Conservation (phyloP, 1,140 invertebrate genomes). For the Cherax quadricarinatus region DNA sequence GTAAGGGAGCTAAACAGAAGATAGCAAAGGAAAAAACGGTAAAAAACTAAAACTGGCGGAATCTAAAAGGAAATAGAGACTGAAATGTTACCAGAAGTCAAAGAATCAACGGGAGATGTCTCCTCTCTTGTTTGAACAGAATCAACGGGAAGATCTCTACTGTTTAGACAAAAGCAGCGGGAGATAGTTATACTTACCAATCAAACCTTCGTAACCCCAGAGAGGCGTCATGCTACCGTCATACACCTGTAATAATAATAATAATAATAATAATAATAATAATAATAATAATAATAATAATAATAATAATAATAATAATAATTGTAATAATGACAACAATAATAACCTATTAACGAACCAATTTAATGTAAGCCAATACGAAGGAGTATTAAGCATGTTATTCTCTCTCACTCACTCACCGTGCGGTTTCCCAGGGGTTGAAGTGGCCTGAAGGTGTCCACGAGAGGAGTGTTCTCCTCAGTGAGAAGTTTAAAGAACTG, state of each 20-base stretch:
- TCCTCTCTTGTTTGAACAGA: no score
- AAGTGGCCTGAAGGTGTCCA: conserved; percentile 76
- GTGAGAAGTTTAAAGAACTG: no score
- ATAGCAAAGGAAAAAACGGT: neutral
- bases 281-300: no score
- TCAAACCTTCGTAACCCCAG: neutral
- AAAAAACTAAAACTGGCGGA: neutral
- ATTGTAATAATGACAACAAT: no score
- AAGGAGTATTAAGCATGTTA: no score
- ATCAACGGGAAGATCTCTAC: no score
- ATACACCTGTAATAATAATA: neutral
- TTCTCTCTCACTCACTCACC: conserved; percentile 9
- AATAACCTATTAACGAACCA: no score
- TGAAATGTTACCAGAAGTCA: neutral
- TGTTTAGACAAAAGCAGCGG: neutral
- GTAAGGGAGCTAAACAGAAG: no score
- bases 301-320: no score
- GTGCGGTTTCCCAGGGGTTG: conserved; percentile 74
- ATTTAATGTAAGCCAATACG: no score
- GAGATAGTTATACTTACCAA: neutral
- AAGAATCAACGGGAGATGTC: no score
- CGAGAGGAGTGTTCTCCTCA: neutral
- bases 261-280: no score
- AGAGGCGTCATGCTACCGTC: neutral
- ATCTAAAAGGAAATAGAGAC: neutral